These are phyloP conservation scores for Ibycter americanus DNA, from an alignment of 2,797 vertebrate species.

Conservation along the genomic window DNA sequence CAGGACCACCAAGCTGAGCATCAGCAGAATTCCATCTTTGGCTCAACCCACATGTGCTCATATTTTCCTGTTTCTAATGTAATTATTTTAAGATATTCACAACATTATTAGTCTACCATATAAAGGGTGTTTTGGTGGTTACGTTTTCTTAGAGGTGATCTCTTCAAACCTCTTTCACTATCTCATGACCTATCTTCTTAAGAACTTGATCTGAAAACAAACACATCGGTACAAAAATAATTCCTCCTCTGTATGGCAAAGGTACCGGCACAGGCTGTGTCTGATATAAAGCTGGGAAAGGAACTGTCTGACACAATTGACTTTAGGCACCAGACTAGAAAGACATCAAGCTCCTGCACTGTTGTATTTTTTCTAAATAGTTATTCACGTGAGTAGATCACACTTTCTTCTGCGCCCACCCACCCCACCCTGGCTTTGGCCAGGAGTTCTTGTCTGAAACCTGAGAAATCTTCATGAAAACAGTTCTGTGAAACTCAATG, in stretches of 20 bases:
- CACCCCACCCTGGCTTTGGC: neutral
- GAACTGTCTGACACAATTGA: neutral
- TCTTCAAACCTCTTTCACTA: neutral
- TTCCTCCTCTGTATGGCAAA: neutral
- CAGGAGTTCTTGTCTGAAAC: neutral
- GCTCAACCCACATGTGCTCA: neutral
- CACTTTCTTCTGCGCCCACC: neutral
- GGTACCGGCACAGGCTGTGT: neutral
- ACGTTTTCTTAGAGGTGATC: neutral
- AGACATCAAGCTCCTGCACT: neutral
- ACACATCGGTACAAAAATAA: neutral
- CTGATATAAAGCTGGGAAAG: neutral
- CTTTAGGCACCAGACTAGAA: neutral
- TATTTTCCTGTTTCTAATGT: slow-evolving; percentile 34
- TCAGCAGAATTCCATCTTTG: neutral
- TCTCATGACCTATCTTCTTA: slow-evolving; percentile 18
- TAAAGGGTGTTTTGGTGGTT: neutral
- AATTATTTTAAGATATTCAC: slow-evolving; percentile 53
- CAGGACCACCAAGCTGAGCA: slow-evolving; percentile 29
- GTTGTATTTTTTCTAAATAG: neutral
- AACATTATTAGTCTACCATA: slow-evolving; percentile 23
- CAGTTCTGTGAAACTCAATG: neutral
- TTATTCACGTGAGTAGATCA: neutral
- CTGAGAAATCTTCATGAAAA: neutral
- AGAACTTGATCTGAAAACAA: slow-evolving; percentile 39